Base-by-base conservation (phyloP, 2,888 invertebrate genomes). In the Cephus spinipes region DNA sequence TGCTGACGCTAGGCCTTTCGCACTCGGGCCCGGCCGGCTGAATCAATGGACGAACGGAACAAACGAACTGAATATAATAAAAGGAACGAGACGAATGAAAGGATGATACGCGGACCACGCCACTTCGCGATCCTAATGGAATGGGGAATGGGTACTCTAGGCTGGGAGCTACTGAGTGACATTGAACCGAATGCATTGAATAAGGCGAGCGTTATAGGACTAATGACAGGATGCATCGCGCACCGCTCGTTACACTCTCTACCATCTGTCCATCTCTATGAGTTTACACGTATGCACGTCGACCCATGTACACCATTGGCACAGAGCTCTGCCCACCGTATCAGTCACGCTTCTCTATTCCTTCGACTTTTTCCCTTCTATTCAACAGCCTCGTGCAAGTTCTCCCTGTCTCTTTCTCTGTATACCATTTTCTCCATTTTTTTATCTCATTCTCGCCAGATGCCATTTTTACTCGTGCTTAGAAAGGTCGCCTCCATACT, bases 161-260 rank as follows among this genome's bases (percentile, higher is more conserved):
- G 77, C 68, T 71, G 71, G 76, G 36, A 55, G 73, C 68, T 83
- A 30, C 33, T 81, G 86, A 85, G 81, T 90, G 90, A 90, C 90
- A 90, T 90, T 90, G 90, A 90, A 90, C 90, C 89, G 87, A 89
- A 89, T 90, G 87, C 85, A 87, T 85, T 87, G 83, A 88, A 88
- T 85, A 86, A 87, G 84, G 83, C 85, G 83, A 84, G 85, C 85
- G 82, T 89, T 86, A 87, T 87, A 83, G 84, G 83, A 83, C 83
- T 89, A 89, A 89, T 89, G 88, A 89, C 89, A 89, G 89, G 89
- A 90, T 88, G 87, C 85, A 82, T 81, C 85, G 79, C 87, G 86
- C 87, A 83, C 85, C 82, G 84, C 81, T 85, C 79, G 85, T 87
- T 84, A 84, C 82, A 76, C 79, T 82, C 79, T 82, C 82, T 85